Percentiles rank a stretch among this genome's conserved stretches.
These are phyloP conservation scores for Prostheceraeus crozeri DNA, from an alignment of 2,888 invertebrate genomes.

Conservation along the genomic window DNA sequence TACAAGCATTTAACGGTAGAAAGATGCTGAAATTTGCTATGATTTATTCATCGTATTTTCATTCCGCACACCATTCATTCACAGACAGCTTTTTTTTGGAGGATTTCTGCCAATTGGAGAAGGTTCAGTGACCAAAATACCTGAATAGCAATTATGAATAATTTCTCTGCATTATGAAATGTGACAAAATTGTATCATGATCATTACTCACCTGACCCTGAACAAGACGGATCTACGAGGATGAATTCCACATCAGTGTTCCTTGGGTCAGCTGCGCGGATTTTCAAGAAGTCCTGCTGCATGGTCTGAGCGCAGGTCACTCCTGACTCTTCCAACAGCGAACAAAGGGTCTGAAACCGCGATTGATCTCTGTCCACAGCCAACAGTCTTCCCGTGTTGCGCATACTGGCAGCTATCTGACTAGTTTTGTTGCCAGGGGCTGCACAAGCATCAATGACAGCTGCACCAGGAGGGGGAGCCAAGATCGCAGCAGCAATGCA, in stretches of 20 bases:
- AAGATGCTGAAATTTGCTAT: too few relatives aligned
- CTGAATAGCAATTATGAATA: too few relatives aligned
- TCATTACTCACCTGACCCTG: conserved; percentile 80
- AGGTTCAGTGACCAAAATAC: too few relatives aligned
- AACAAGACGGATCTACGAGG: conserved; percentile 91
- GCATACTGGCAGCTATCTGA: conserved; percentile 62
- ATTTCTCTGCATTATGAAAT: too few relatives aligned
- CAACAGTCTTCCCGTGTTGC: conserved; percentile 3
- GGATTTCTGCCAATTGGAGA: too few relatives aligned
- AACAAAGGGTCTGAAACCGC: conserved; percentile 6
- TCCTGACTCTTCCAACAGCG: not conserved
- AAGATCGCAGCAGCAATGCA: conserved; percentile 75
- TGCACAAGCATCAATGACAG: conserved; percentile 84
- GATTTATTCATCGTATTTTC: too few relatives aligned
- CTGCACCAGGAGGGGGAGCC: conserved; percentile 66
- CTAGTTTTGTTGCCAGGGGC: conserved; percentile 77
- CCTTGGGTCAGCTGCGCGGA: conserved; percentile 60
- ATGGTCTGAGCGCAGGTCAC: conserved; percentile 53
- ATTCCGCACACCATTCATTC: too few relatives aligned
- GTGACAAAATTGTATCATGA: too few relatives aligned
- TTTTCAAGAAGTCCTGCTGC: conserved; percentile 67
- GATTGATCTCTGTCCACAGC: conserved; percentile 27
- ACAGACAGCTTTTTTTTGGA: too few relatives aligned
- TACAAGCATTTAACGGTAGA: too few relatives aligned
- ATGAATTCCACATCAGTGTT: conserved; percentile 68